Evolutionary conservation across 2,113 vertebrate species (phyloP).

Genomic region (Carollia perspicillata): DNA sequence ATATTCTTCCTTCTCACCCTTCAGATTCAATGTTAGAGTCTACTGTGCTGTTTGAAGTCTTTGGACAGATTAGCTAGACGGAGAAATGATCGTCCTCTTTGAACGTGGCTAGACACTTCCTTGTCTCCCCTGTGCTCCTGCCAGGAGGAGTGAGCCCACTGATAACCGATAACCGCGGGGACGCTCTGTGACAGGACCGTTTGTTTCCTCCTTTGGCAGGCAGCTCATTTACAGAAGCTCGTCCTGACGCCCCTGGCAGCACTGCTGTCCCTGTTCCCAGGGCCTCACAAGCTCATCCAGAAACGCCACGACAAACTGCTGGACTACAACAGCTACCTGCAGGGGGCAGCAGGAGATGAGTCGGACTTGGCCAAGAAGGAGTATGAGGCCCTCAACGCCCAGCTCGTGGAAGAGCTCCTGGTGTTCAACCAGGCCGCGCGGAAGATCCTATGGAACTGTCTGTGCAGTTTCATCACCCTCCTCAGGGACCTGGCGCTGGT

Average conservation of each 20-base stretch:
- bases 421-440: slow-evolving; percentile 89
- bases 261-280: slow-evolving; percentile 90
- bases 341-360: slow-evolving; percentile 84
- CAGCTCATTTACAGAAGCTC: slow-evolving; percentile 83
- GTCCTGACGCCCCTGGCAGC: slow-evolving; percentile 88
- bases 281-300: slow-evolving; percentile 97
- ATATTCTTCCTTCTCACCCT: neutral
- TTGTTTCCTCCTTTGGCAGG: slow-evolving; percentile 79
- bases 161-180: fast-evolving
- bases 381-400: slow-evolving; percentile 94
- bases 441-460: slow-evolving; percentile 87
- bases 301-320: slow-evolving; percentile 97
- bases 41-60: neutral
- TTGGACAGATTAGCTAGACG: neutral
- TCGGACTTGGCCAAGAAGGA: slow-evolving; percentile 88
- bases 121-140: neutral
- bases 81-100: neutral
- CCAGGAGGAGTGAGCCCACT: neutral
- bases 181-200: neutral
- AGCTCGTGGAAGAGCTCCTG: slow-evolving; percentile 94
- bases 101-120: neutral
- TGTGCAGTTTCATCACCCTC: slow-evolving; percentile 85
- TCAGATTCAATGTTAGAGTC: neutral
- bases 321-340: slow-evolving; percentile 91
- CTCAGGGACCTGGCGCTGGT: slow-evolving; percentile 81